phyloP scores from a whole-genome alignment of 2,113 vertebrate genomes.

The Gymnarchus niloticus region DNA sequence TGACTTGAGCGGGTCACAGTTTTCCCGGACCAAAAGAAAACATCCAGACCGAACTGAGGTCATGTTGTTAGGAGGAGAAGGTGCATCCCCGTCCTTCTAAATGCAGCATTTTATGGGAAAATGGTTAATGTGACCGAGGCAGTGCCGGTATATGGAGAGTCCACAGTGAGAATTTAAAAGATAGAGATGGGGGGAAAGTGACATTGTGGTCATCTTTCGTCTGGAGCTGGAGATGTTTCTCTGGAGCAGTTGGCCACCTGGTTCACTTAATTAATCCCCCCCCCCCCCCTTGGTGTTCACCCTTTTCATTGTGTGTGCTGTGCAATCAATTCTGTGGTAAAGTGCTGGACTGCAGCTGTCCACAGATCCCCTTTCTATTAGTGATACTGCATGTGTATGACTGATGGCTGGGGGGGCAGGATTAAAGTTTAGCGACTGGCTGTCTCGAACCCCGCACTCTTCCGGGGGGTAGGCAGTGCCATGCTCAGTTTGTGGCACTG shows the following conservation, averaged over 20 bases:
- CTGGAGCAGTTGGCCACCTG: slow-evolving; percentile 75
- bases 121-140: background rate
- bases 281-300: slow-evolving; percentile 70
- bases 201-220: slow-evolving; percentile 62
- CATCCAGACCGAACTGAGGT: background rate
- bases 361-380: slow-evolving; percentile 76
- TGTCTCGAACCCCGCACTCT: background rate
- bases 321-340: slow-evolving; percentile 79
- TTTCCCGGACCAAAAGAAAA: background rate
- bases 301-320: slow-evolving; percentile 75
- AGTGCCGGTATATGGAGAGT: background rate
- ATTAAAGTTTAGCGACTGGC: slow-evolving; percentile 6
- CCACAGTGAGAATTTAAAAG: background rate
- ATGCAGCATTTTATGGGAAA: no score
- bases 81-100: no score
- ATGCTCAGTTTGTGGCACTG: background rate
- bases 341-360: slow-evolving; percentile 73
- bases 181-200: background rate
- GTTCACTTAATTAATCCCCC: slow-evolving; percentile 77
- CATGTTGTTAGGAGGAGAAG: background rate
- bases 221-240: slow-evolving; percentile 71
- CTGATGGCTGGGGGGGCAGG: slow-evolving; percentile 43
- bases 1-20: background rate
- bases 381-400: slow-evolving; percentile 57
- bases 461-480: background rate